A percentile compares a stretch with the other conserved stretches of the same genome.
Evolutionary conservation across 2,888 invertebrate species (phyloP).

Genomic region (Mesorhabditis spiculigera): DNA sequence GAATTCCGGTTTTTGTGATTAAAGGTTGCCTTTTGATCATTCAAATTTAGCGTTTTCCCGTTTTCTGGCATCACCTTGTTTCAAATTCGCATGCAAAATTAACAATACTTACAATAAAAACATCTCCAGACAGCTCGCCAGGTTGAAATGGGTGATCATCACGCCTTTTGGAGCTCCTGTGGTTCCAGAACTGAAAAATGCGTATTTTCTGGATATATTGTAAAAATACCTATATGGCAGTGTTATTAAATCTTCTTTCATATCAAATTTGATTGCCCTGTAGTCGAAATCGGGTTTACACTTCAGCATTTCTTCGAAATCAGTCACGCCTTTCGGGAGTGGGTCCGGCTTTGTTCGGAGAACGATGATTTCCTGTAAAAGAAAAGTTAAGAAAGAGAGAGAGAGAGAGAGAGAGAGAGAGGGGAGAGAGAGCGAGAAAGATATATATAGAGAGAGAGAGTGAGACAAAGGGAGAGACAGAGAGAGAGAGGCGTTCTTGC

Average conservation of each 20-base stretch:
- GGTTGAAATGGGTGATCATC: conserved; percentile 39
- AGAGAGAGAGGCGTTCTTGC: not conserved
- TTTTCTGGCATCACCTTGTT: not conserved
- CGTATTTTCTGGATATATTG: not conserved
- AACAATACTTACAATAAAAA: not conserved
- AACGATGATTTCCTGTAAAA: not conserved
- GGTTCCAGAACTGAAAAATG: not conserved
- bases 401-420: too few relatives aligned
- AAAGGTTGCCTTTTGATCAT: too few relatives aligned
- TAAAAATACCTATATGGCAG: not conserved
- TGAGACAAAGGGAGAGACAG: too few relatives aligned
- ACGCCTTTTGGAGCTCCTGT: conserved; percentile 18
- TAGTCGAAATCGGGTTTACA: not conserved
- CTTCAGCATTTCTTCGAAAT: not conserved
- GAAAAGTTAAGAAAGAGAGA: not conserved
- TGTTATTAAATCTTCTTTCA: not conserved
- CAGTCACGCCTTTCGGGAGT: not conserved
- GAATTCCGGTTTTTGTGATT: too few relatives aligned
- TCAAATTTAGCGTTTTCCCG: too few relatives aligned
- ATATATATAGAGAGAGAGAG: too few relatives aligned
- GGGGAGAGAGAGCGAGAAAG: too few relatives aligned
- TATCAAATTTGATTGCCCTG: not conserved
- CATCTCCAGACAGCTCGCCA: not conserved
- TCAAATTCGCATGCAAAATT: not conserved
- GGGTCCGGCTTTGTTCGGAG: not conserved